Conservation (phyloP, 2,888 invertebrate genomes). For the Idaea dimidiata region DNA sequence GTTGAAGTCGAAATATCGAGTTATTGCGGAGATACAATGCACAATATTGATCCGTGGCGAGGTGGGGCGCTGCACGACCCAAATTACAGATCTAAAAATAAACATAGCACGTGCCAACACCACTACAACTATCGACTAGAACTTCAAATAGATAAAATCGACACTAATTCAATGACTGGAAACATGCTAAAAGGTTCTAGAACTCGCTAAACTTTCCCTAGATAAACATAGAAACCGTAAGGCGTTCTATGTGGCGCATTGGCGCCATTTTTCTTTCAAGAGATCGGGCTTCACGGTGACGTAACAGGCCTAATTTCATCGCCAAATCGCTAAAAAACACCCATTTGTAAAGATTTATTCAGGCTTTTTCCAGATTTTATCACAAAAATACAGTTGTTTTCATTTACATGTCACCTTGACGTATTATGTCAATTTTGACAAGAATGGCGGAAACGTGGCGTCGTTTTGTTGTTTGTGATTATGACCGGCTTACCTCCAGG, state of each 20-base stretch:
- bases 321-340: conserved; percentile 29
- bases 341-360: conserved; percentile 7
- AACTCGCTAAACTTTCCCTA: neutral
- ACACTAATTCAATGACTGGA: neutral
- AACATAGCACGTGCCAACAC: conserved; percentile 63
- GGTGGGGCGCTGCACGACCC: conserved; percentile 38
- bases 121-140: conserved; percentile 19
- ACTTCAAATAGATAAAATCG: conserved; percentile 1
- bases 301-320: conserved; percentile 63
- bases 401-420: conserved; percentile 79
- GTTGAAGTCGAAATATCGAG: neutral
- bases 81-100: conserved; percentile 65
- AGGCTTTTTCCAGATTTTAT: conserved; percentile 34
- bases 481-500: conserved; percentile 72
- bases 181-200: neutral
- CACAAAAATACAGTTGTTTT: conserved; percentile 65
- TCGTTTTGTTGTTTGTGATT: conserved; percentile 35
- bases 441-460: conserved; percentile 81
- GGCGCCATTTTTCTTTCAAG: conserved; percentile 79
- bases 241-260: conserved; percentile 46
- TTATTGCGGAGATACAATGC: conserved; percentile 13
- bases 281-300: conserved; percentile 63
- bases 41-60: conserved; percentile 45
- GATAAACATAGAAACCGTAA: conserved; percentile 21
- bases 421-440: conserved; percentile 77